Conservation (phyloP, 2,888 invertebrate genomes). For the Xiphydria camelus region DNA sequence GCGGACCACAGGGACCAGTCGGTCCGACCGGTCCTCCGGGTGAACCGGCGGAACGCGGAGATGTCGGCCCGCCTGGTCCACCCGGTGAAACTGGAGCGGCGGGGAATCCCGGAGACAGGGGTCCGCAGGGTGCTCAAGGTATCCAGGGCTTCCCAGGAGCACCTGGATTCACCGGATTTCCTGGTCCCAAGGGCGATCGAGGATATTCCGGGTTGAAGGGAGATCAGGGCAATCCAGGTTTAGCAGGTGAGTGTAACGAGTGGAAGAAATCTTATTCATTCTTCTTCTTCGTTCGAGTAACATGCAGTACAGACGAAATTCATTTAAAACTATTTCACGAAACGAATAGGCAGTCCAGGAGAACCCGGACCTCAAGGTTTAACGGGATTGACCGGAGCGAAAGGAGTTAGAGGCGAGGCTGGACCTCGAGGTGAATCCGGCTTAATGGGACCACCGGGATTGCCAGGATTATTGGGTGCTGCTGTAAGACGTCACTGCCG, state of each 20-base stretch:
- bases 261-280: too few relatives aligned
- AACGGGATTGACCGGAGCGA: constrained; percentile 68
- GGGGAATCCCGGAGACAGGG: constrained; percentile 76
- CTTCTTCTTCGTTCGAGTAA: too few relatives aligned
- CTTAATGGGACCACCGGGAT: constrained; percentile 74
- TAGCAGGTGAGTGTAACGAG: constrained; percentile 59
- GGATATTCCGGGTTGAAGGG: constrained; percentile 74
- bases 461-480: constrained; percentile 75
- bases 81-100: constrained; percentile 74
- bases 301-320: too few relatives aligned
- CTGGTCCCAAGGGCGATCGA: constrained; percentile 75
- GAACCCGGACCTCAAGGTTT: constrained; percentile 67
- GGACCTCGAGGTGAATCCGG: constrained; percentile 78
- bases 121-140: constrained; percentile 72
- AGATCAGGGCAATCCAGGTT: constrained; percentile 71
- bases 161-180: constrained; percentile 69
- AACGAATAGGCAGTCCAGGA: constrained; percentile 64
- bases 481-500: constrained; percentile 59
- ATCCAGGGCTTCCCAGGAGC: constrained; percentile 71
- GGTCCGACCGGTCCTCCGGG: constrained; percentile 79
- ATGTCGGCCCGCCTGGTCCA: constrained; percentile 72
- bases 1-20: constrained; percentile 75
- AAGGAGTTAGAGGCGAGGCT: constrained; percentile 75
- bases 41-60: constrained; percentile 80
- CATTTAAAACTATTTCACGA: too few relatives aligned